Base-by-base conservation (phyloP, 2,797 vertebrate species). In the Xiphophorus birchmanni region DNA sequence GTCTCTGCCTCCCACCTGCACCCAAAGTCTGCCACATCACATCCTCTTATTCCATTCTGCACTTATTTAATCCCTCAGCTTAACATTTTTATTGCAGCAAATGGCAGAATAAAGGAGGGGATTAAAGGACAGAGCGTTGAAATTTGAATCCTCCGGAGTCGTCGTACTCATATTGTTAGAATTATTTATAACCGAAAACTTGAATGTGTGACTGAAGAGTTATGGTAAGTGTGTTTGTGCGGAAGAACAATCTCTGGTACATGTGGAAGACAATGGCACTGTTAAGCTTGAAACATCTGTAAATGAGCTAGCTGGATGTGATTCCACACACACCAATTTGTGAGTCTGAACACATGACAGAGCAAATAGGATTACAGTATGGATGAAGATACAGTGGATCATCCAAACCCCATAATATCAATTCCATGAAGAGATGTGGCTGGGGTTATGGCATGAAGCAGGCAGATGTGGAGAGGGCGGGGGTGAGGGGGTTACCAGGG, bases 301-400 rank as follows among this genome's bases (percentile, higher is more conserved):
- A 92, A 91, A 82, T 88, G 92, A 93, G 85, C 87, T 91, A 93
- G 85, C 87, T 91, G 87, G 82, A 89, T 91, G 88, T 93, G 90
- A 94, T 89, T 77, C 52, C 74, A 81, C 78, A 84, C 78, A 86
- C 77, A 81, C 69, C 29, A 71, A 95, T 96, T 94, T 95, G 95
- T 91, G 93, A 95, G 94, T 90, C 93, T 90, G 85, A 93, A 94
- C 95, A 96, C 94, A 95, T 95, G 95, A 96, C 87, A 89, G 89
- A 94, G 94, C 94, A 96, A 96, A 96, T 93, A 94, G 94, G 95
- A 96, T 96, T 96, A 96, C 90, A 93, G 93, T 94, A 94, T 86
- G 82, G 89, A 93, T 90, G 92, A 92, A 94, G 90, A 92, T 88
- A 89, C 90, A 89, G 89, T 90, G 87, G 94, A 94, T 94, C 94